Conservation (phyloP, 2,888 invertebrate genomes). For the Lithophane leautieri region DNA sequence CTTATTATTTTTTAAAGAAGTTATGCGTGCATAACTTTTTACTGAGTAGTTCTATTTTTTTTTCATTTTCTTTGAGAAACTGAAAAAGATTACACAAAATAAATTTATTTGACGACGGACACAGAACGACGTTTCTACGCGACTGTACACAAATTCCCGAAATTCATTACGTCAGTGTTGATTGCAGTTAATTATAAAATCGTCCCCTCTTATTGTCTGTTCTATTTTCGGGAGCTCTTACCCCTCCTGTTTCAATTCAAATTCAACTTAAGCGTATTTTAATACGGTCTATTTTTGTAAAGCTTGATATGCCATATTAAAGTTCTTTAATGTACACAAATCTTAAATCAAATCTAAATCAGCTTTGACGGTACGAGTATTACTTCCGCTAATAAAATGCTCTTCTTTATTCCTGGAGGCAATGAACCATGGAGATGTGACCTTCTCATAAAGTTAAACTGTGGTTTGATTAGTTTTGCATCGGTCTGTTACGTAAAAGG, state of each 20-base stretch:
- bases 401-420: slow-evolving; percentile 76
- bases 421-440: slow-evolving; percentile 64
- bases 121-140: slow-evolving; percentile 61
- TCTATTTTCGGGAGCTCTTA: slow-evolving; percentile 79
- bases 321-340: slow-evolving; percentile 82
- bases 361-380: slow-evolving; percentile 80
- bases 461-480: slow-evolving; percentile 67
- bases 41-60: background rate
- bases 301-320: slow-evolving; percentile 61
- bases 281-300: slow-evolving; percentile 66
- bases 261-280: slow-evolving; percentile 35
- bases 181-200: slow-evolving; percentile 91
- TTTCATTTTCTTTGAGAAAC: background rate
- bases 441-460: slow-evolving; percentile 58
- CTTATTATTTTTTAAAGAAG: background rate
- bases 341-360: slow-evolving; percentile 88
- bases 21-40: background rate
- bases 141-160: slow-evolving; percentile 83
- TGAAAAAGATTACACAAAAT: slow-evolving; percentile 3
- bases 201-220: slow-evolving; percentile 87
- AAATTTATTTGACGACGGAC: slow-evolving; percentile 37
- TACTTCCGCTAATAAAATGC: slow-evolving; percentile 87
- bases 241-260: slow-evolving; percentile 19
- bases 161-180: slow-evolving; percentile 90
- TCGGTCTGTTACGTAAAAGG: slow-evolving; percentile 64